Evolutionary conservation across 1,140 invertebrate species (phyloP), one percentile per base, ranked within the genome.

Genomic region (Pectinophora gossypiella): DNA sequence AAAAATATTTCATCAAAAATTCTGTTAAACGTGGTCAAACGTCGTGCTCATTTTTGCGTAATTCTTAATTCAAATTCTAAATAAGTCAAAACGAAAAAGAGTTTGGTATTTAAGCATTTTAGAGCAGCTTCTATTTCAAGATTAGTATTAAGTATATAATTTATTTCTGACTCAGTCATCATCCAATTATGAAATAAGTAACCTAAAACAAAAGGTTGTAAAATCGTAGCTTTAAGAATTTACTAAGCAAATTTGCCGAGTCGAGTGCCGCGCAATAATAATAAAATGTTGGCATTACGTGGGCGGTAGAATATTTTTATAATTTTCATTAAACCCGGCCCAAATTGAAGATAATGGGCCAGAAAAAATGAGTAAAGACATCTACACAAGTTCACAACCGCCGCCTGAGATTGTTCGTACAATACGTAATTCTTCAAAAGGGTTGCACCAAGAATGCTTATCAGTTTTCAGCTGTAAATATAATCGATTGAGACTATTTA

Each of bases 301-400:
- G 38, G 16, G 47, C 22, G 46, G 44, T 56, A 44, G 52, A 67
- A 66, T 60, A 64, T 70, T 70, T 66, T 64, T 64, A 60, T 64
- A 46, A 60, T 68, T 72, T 72, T 68, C 62, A 65, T 68, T 72
- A 68, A 63, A 65, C 46, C 55, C 56, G 46, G 58, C 58, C 51
- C 58, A 63, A 65, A 72, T 65, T 53, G 63, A 65, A 68, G 57
- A 58, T 65, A 65, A 68, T 27, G 12, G 23, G 23, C 23, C 56
- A 50, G 60, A 61, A 59, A 55, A 54, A 59, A 64, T 64, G 64
- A 67, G 64, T 70, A 55, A 36, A 48, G n/a, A n/a, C n/a, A n/a
- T n/a, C n/a, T n/a, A n/a, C n/a, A n/a, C n/a, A n/a, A n/a, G n/a
- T n/a, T n/a, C n/a, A n/a, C n/a, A n/a, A n/a, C n/a, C n/a, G n/a